Percentiles rank a stretch among this genome's conserved stretches.
Evolutionary conservation across 2,888 invertebrate genomes (phyloP).

Genomic region (Drosophila gaucha): DNA sequence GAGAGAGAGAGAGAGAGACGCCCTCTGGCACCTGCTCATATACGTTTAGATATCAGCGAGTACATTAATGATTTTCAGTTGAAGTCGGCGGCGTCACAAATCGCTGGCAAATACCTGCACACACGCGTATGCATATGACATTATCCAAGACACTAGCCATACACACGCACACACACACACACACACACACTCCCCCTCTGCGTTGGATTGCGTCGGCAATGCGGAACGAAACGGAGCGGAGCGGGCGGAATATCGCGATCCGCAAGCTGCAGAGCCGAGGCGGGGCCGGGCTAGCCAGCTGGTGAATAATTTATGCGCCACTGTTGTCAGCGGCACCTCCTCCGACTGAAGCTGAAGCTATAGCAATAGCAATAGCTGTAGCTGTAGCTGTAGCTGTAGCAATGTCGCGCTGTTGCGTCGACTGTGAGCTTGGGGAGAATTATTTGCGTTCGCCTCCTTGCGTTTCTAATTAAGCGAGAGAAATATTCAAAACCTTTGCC

Average conservation of each 20-base stretch:
- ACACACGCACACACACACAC: constrained; percentile 2
- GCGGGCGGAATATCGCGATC: constrained; percentile 23
- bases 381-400: constrained; percentile 26
- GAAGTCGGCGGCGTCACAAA: constrained; percentile 56
- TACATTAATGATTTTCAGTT: constrained; percentile 62
- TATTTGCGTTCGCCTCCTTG: constrained; percentile 77
- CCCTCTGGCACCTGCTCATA: constrained; percentile 68
- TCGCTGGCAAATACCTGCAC: constrained; percentile 59
- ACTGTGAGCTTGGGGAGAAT: constrained; percentile 50
- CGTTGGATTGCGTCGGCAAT: constrained; percentile 70
- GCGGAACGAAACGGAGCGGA: constrained; percentile 58
- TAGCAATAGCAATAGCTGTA: not conserved
- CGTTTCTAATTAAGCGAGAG: constrained; percentile 81
- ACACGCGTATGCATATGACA: constrained; percentile 69
- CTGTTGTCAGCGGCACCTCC: constrained; percentile 66
- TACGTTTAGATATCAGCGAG: constrained; percentile 46
- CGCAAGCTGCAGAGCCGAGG: constrained; percentile 6
- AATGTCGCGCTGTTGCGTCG: constrained; percentile 40
- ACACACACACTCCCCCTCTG: constrained; percentile 13
- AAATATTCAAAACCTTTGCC: constrained; percentile 82
- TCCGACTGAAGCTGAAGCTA: constrained; percentile 26
- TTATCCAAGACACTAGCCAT: constrained; percentile 50
- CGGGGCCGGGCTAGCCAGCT: constrained; percentile 34
- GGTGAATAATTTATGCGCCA: constrained; percentile 75
- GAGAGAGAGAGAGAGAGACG: constrained; percentile 24